Conservation (phyloP, 2,797 vertebrate genomes). For the Serranus cabrilla region DNA sequence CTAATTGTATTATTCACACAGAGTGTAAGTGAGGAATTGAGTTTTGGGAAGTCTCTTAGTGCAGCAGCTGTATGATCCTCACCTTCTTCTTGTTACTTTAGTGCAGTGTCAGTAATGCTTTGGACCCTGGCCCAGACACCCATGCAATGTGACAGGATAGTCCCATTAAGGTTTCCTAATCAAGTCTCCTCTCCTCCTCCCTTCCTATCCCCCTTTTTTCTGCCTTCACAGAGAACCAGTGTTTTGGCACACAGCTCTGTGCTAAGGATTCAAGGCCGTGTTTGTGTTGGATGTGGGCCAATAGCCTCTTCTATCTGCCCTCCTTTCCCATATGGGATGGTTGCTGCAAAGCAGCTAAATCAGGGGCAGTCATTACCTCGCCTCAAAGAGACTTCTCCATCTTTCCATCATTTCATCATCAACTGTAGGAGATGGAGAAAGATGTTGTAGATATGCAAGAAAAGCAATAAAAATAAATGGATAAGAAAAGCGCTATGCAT, state of each 20-base stretch:
- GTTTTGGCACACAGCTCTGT: constrained; percentile 73
- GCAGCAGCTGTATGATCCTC: constrained; percentile 65
- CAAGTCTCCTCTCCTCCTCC: constrained; percentile 74
- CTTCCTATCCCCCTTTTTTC: constrained; percentile 58
- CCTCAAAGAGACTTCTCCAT: constrained; percentile 53
- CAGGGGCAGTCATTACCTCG: constrained; percentile 58
- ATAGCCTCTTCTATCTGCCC: constrained; percentile 69
- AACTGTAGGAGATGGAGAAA: constrained; percentile 14
- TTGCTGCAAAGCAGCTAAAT: constrained; percentile 68
- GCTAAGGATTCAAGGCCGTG: constrained; percentile 78
- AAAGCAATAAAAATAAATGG: constrained; percentile 8
- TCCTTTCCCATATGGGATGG: constrained; percentile 63
- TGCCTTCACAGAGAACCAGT: constrained; percentile 71
- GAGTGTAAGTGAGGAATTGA: constrained; percentile 52
- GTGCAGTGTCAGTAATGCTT: constrained; percentile 77
- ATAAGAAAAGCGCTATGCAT: constrained; percentile 9
- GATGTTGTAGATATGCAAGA: constrained; percentile 24
- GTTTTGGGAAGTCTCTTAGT: constrained; percentile 66
- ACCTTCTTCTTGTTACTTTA: constrained; percentile 75
- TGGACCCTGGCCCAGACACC: constrained; percentile 77
- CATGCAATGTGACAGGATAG: constrained; percentile 76
- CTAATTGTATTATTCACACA: constrained; percentile 59
- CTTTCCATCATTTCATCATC: constrained; percentile 55
- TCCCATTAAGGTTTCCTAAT: constrained; percentile 83
- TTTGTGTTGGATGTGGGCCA: constrained; percentile 78